Conservation (phyloP, 2,888 invertebrate genomes). For the Phytoseiulus persimilis region DNA sequence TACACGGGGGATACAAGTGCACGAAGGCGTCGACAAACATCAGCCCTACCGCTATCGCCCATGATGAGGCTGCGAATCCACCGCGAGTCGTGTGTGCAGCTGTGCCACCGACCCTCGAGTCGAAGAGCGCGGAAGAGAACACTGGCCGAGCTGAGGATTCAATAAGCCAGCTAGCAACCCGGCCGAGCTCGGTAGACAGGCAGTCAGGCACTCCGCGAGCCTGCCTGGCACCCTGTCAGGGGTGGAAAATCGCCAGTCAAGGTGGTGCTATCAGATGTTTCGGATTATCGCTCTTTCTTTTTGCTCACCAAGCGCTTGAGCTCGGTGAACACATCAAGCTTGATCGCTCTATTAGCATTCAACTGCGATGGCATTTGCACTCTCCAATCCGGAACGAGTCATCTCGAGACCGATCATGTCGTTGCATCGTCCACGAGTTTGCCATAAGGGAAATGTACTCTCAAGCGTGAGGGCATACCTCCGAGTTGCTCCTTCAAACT, state of each 20-base stretch:
- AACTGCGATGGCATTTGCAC: background rate
- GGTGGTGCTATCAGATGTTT: conserved; percentile 37
- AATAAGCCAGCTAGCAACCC: background rate
- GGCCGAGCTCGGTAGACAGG: background rate
- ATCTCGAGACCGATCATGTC: background rate
- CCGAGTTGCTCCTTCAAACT: no score
- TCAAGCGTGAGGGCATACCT: no score
- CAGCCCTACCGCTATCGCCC: background rate
- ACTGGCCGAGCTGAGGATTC: background rate
- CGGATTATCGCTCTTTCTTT: conserved; percentile 24
- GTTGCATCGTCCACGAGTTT: no score
- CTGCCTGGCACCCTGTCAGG: background rate
- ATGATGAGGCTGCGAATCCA: background rate
- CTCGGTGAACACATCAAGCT: background rate
- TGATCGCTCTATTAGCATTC: background rate
- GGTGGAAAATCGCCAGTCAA: background rate
- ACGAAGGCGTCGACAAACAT: background rate
- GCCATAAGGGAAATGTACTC: no score
- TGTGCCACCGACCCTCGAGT: conserved; percentile 5
- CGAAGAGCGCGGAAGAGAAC: background rate
- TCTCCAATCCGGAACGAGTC: background rate
- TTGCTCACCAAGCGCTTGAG: background rate
- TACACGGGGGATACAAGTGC: background rate
- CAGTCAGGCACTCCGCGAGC: background rate
- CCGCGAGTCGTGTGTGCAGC: background rate